Evolutionary conservation across 2,888 invertebrate species (phyloP), one percentile per base, ranked within the genome.

Genomic region (Galeopsomyia nigrocyanea): DNA sequence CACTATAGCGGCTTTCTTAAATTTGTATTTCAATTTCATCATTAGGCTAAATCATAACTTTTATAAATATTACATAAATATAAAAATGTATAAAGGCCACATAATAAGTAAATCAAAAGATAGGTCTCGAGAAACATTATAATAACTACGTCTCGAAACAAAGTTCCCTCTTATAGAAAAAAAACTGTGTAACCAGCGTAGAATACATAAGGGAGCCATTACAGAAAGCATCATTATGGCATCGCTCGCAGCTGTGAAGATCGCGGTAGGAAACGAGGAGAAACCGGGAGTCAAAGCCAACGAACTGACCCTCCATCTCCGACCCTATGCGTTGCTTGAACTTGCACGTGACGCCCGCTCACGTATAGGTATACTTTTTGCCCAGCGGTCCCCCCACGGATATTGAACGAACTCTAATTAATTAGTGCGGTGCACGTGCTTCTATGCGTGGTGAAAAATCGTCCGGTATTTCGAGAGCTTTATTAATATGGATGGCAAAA

Each of bases 341-440:
- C 51, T 31, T 47, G 63, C 70, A 63, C 57, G 64, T 70, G 64
- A 70, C 58, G 64, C 64, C n/a, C n/a, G n/a, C n/a, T n/a, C 39
- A 22, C 62, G 49, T 62, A 56, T 53, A 63, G 56, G 16, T 63
- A 50, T 19, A 13, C 3, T 47, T 50, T 57, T 66, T 57, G 49
- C 2, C n/a, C 10, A 5, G 47, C 26, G 21, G 2, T 65, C 17
- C 70, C 58, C n/a, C 55, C 55, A 31, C 46, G 31, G 64, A 71
- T 60, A 71, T 71, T 60, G 60, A 60, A 60, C 60, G 57, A 64
- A 58, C 58, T 50, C 49, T 26, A 64, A 70, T 70, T 70, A 70
- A 70, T 70, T 57, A 69, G 58, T 14, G 46, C 67, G 49, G 31
- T 19, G 46, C 46, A 26, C 60, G 53, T 53, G 9, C 49, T 22